These are phyloP conservation scores for Eucera pruinosa DNA, from an alignment of 2,888 invertebrate genomes.

Conservation along the genomic window DNA sequence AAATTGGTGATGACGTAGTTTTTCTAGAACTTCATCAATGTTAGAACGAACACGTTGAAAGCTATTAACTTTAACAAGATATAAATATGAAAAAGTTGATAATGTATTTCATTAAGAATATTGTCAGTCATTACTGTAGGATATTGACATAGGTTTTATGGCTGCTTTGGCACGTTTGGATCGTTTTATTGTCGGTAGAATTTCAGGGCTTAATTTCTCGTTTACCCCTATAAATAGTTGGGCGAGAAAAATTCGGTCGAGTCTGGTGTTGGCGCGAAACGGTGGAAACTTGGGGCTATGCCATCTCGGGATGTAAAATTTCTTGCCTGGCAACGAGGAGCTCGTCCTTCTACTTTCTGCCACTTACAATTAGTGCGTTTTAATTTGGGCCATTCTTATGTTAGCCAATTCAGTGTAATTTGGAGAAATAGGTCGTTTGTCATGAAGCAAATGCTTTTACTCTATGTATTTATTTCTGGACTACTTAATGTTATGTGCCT, in stretches of 20 bases:
- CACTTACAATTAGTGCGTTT: slow-evolving; percentile 56
- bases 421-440: not conserved
- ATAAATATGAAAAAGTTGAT: too few species aligned
- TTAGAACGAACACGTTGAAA: too few species aligned
- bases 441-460: not conserved
- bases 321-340: slow-evolving; percentile 63
- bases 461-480: not conserved
- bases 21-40: too few species aligned
- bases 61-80: too few species aligned
- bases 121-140: too few species aligned
- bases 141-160: not conserved
- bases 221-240: slow-evolving; percentile 65
- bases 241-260: slow-evolving; percentile 66
- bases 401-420: slow-evolving; percentile 5
- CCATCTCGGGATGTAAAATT: slow-evolving; percentile 72
- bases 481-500: not conserved
- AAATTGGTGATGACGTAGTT: too few species aligned
- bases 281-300: slow-evolving; percentile 68
- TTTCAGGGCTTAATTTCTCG: slow-evolving; percentile 61
- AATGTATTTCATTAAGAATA: too few species aligned
- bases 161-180: slow-evolving; percentile 5
- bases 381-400: slow-evolving; percentile 36
- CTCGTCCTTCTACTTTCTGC: slow-evolving; percentile 22
- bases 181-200: slow-evolving; percentile 52
- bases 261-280: slow-evolving; percentile 69